Evolutionary conservation across 2,888 invertebrate genomes (phyloP).

Genomic region (Notodromas monacha): DNA sequence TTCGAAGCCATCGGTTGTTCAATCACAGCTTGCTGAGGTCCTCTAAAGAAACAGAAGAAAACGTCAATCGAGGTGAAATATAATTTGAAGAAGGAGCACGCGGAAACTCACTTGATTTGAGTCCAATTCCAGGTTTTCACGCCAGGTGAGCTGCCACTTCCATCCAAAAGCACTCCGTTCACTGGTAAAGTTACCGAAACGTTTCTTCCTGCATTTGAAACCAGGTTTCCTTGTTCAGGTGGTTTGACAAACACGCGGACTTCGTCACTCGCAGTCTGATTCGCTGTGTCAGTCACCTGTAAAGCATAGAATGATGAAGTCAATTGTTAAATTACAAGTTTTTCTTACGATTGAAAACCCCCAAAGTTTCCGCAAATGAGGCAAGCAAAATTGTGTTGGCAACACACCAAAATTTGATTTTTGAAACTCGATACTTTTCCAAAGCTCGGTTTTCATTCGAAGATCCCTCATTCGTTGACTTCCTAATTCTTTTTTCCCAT

Average conservation of each 20-base stretch:
- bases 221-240: slow-evolving; percentile 48
- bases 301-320: no score
- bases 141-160: slow-evolving; percentile 15
- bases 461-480: no score
- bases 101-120: slow-evolving; percentile 24
- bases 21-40: slow-evolving; percentile 20
- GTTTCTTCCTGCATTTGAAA: slow-evolving; percentile 22
- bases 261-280: slow-evolving; percentile 51
- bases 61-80: slow-evolving; percentile 6
- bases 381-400: no score
- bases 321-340: no score
- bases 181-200: slow-evolving; percentile 44
- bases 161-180: slow-evolving; percentile 45
- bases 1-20: slow-evolving; percentile 9
- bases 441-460: no score
- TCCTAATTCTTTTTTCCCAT: no score
- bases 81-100: slow-evolving; percentile 6
- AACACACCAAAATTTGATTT: no score
- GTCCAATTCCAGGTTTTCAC: slow-evolving; percentile 55
- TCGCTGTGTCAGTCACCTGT: slow-evolving; percentile 65
- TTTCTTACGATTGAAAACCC: no score
- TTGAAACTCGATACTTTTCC: no score
- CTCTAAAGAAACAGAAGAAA: no score
- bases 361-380: no score
- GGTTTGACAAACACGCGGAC: slow-evolving; percentile 77